Evolutionary conservation across 1,140 invertebrate species (phyloP), one percentile per base, ranked within the genome.

Genomic region (Onthophagus taurus): DNA sequence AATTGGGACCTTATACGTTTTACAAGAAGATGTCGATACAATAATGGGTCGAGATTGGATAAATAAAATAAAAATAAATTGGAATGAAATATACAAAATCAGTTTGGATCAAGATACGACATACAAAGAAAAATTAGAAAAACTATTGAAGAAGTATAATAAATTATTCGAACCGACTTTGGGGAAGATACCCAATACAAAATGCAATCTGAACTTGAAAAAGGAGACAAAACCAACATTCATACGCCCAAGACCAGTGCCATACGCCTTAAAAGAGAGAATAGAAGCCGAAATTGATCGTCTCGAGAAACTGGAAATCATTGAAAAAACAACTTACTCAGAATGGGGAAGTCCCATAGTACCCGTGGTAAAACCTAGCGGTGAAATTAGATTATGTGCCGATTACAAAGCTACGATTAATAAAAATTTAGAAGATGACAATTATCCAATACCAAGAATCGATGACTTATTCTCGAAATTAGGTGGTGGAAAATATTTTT

Each of bases 311-410:
- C n/a, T n/a, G n/a, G 59, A 61, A 17, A 56, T 65, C 8, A 60
- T 69, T n/a, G 35, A 49, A 35, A 51, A 53, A 36, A 60, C 68
- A 12, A 53, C 61, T 30, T 45, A 49, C 46, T 64, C 59, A 11
- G 61, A 70, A 31, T 75, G 69, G 71, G 69, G 65, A 4, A 64
- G 70, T 4, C 70, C 70, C 0, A 50, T 76, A 6, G 71, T 75
- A 0, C 52, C 64, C 1, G 64, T 73, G 1, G 24, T 56, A 13
- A 75, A 75, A 45, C 35, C 57, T 1, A 55, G 74, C 49, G 66
- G 64, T 7, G 48, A 53, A 12, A 48, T 67, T 21, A 45, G 72
- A 13, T 57, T 75, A 20, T 71, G 69, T 52, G 62, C 57, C 1
- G 71, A 76, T 55, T 75, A 67, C 57, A 66, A 67, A 44, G 50